Percentiles rank a stretch among this genome's conserved stretches.
Evolutionary conservation across 2,797 vertebrate species (phyloP).

Genomic region (Tangara arthus): DNA sequence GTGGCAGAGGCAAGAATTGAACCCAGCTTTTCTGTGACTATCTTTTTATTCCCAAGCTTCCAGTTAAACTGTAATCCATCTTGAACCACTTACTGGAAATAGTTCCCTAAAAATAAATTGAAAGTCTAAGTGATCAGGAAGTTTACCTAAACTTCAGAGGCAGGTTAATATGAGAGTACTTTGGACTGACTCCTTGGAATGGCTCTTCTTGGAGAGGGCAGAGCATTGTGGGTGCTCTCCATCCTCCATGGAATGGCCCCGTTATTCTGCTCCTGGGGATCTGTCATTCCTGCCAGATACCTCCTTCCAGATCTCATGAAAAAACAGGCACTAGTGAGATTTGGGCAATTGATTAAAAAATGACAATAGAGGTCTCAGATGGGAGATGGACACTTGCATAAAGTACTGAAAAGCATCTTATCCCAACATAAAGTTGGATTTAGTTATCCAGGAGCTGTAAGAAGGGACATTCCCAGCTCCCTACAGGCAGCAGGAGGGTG

Average conservation of each 20-base stretch:
- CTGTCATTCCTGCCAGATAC: rapidly evolving
- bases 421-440: background rate
- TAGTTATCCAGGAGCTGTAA: background rate
- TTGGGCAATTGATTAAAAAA: background rate
- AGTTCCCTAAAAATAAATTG: slow-evolving; percentile 56
- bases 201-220: background rate
- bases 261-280: background rate
- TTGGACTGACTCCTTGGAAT: background rate
- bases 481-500: background rate
- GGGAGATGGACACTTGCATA: background rate
- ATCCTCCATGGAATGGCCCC: rapidly evolving
- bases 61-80: slow-evolving; percentile 47
- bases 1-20: slow-evolving; percentile 66
- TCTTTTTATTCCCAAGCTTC: slow-evolving; percentile 43
- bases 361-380: background rate
- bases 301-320: background rate
- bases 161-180: slow-evolving; percentile 9
- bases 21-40: slow-evolving; percentile 55
- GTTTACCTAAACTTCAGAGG: slow-evolving; percentile 48
- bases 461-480: background rate
- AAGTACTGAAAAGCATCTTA: background rate
- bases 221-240: background rate
- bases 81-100: slow-evolving; percentile 59
- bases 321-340: background rate
- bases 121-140: slow-evolving; percentile 39